Evolutionary conservation across 2,888 invertebrate genomes (phyloP).

Genomic region (Labia minor): DNA sequence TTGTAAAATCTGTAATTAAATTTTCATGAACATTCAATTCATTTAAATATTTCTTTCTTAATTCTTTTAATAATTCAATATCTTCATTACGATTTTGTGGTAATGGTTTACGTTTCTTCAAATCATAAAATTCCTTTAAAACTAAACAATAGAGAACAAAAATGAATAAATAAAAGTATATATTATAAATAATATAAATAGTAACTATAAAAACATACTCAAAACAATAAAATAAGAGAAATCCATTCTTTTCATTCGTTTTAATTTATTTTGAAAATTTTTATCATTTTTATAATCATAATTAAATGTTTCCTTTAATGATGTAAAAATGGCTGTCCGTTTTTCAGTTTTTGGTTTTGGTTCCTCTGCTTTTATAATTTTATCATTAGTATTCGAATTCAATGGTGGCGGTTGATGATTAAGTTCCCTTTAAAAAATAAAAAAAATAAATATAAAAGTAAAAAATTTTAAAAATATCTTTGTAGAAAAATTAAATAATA

Average conservation of each 20-base stretch:
- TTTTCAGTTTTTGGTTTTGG: constrained; percentile 45
- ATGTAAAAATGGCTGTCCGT: constrained; percentile 52
- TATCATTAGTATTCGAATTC: no score
- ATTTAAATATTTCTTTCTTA: constrained; percentile 51
- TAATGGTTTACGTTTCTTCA: constrained; percentile 57
- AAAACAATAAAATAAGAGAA: constrained; percentile 62
- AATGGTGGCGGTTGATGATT: constrained; percentile 14
- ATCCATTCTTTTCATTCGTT: constrained; percentile 56
- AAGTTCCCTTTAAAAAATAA: background rate
- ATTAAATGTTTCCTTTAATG: constrained; percentile 55
- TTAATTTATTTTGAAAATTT: constrained; percentile 48
- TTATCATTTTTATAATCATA: constrained; percentile 49
- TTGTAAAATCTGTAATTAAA: constrained; percentile 38
- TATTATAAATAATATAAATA: background rate
- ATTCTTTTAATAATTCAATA: constrained; percentile 45
- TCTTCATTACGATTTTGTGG: constrained; percentile 55
- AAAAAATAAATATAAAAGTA: background rate
- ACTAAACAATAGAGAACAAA: constrained; percentile 37
- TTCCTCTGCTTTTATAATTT: constrained; percentile 4
- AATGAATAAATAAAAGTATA: background rate
- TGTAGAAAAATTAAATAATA: constrained; percentile 35
- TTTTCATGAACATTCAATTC: constrained; percentile 39
- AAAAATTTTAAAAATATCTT: background rate
- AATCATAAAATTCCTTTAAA: constrained; percentile 63
- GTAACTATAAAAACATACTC: constrained; percentile 37